Conservation (phyloP, 2,113 vertebrate species). For the Siniperca knerii region DNA sequence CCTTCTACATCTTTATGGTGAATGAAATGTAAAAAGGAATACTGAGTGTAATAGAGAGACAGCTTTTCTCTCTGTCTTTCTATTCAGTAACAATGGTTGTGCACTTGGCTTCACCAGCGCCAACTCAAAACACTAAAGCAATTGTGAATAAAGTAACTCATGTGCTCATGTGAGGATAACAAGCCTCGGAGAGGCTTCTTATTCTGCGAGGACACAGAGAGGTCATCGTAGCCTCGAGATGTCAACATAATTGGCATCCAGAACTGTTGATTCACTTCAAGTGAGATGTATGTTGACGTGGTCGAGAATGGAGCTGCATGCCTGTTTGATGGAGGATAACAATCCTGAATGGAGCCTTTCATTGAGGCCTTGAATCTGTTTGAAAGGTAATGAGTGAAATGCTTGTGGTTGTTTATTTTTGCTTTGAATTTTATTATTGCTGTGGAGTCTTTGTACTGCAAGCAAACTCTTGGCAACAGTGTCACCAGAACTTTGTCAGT, state of each 20-base stretch:
- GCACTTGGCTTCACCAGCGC: background rate
- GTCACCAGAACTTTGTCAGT: background rate
- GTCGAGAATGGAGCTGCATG: background rate
- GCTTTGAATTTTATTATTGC: background rate
- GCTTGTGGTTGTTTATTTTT: background rate
- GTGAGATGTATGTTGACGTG: constrained; percentile 29
- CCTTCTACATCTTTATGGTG: background rate
- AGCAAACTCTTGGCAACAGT: background rate
- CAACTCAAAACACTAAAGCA: constrained; percentile 4
- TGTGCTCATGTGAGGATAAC: constrained; percentile 27
- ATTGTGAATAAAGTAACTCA: constrained; percentile 7
- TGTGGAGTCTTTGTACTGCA: background rate
- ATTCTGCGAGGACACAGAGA: constrained; percentile 9
- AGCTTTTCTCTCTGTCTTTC: background rate
- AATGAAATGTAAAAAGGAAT: background rate
- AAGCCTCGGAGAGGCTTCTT: constrained; percentile 13
- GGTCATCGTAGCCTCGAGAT: constrained; percentile 33
- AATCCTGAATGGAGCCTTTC: constrained; percentile 36
- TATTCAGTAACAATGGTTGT: background rate
- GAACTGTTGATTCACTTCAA: constrained; percentile 46
- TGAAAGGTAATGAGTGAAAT: constrained; percentile 8
- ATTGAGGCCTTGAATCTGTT: background rate
- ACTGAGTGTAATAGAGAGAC: background rate
- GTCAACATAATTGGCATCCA: constrained; percentile 61
- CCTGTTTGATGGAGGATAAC: constrained; percentile 39